Evolutionary conservation across 2,797 vertebrate species (phyloP), one percentile per base, ranked within the genome.

Genomic region (Microchirus variegatus): DNA sequence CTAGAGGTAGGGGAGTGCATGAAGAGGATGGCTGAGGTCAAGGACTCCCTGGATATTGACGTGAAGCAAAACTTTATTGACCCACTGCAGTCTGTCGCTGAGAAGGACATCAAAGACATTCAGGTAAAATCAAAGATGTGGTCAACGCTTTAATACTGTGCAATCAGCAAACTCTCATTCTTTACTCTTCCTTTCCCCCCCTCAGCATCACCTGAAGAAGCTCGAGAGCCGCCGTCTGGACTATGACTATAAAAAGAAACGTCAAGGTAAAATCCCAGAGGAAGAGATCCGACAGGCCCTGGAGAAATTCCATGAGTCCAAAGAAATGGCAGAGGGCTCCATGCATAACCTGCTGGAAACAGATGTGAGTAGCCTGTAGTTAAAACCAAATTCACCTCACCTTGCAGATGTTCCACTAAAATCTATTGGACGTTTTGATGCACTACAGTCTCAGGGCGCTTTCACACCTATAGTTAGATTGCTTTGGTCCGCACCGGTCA

Each of bases 21-120:
- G 97, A 97, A 94, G 76, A 94, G 92, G 62, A 60, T 99, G 92
- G 93, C 96, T 0, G 95, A 98, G 75, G 93, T 97, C 58, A 99
- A 99, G 86, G 96, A 99, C 83, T 96, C 95, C 0, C 86, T 99
- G 88, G 98, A 99, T 80, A 98, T 99, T 1, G 96, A 98, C 35
- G 97, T 99, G 67, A 99, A 99, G 73, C 98, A 99, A 63, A 99
- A 99, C 80, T 98, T 99, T 78, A 95, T 99, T 0, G 98, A 99
- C 73, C 98, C 97, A 2, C 91, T 99, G 47, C 97, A 98, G 91
- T 95, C 92, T 46, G 87, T 99, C 16, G 94, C 93, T 12, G 98
- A 99, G 47, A 99, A 96, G 65, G 97, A 99, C 81, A 93, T 99
- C 71, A 96, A 95, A 78, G 98, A 99, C 87, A 97, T 99, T 82